These are phyloP conservation scores for Temnothorax longispinosus DNA, from an alignment of 1,140 invertebrate genomes.

Conservation along the genomic window DNA sequence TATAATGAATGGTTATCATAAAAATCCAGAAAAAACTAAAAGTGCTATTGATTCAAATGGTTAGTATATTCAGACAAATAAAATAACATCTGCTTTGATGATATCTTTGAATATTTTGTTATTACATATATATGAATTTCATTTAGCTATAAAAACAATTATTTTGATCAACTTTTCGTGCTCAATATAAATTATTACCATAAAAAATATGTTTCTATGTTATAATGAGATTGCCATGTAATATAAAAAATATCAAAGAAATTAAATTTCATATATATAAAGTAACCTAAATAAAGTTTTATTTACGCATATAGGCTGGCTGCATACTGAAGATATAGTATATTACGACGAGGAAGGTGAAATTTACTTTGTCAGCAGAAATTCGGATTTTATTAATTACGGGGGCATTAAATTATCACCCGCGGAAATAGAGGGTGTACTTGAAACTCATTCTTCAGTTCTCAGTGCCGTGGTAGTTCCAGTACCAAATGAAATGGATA, in stretches of 20 bases:
- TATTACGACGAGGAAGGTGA: constrained; percentile 83
- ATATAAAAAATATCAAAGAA: neutral
- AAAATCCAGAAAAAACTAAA: constrained; percentile 81
- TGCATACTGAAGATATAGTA: constrained; percentile 79
- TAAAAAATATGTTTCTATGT: neutral
- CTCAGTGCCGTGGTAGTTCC: constrained; percentile 89
- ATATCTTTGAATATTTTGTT: constrained; percentile 1
- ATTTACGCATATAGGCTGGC: constrained; percentile 66
- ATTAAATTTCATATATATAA: neutral
- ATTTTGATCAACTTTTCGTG: neutral
- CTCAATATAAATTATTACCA: neutral
- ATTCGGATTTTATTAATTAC: constrained; percentile 88
- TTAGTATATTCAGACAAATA: constrained; percentile 59
- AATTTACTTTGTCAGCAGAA: constrained; percentile 86
- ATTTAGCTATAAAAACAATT: neutral
- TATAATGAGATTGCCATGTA: neutral
- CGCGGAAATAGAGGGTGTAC: constrained; percentile 87
- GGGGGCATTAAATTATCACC: constrained; percentile 66
- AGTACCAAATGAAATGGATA: constrained; percentile 87
- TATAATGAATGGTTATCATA: constrained; percentile 73
- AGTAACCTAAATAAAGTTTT: neutral
- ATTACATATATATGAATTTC: neutral
- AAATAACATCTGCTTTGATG: neutral
- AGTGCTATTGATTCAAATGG: constrained; percentile 86
- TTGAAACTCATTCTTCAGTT: constrained; percentile 87